Conservation (phyloP, 2,797 vertebrate species). For the Hemibagrus guttatus region DNA sequence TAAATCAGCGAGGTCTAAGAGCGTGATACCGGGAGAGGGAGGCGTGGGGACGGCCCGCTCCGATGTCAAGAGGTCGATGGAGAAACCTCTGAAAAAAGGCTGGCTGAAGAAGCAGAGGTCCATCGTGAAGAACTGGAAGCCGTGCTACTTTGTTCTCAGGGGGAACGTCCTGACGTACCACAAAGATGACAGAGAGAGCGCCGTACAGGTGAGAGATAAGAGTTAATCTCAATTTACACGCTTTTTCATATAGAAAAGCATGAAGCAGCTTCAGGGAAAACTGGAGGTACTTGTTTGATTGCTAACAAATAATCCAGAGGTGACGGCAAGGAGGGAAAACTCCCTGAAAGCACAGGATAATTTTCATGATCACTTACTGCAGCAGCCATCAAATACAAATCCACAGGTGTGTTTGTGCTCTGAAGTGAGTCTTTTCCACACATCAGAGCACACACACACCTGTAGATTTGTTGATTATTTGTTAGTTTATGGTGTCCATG, state of each 20-base stretch:
- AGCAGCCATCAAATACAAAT: neutral
- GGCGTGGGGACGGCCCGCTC: slow-evolving; percentile 56
- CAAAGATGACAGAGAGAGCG: slow-evolving; percentile 89
- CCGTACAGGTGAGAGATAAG: slow-evolving; percentile 80
- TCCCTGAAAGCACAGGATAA: neutral
- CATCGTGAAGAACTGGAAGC: slow-evolving; percentile 95
- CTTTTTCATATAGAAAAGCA: neutral
- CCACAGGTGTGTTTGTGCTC: neutral
- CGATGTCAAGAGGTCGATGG: slow-evolving; percentile 68
- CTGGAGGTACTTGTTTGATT: neutral
- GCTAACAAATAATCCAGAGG: too few species aligned
- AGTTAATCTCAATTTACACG: neutral
- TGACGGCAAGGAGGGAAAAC: neutral
- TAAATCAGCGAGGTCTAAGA: slow-evolving; percentile 83
- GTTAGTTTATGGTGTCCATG: too few species aligned
- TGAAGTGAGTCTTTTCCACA: neutral
- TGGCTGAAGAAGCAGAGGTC: slow-evolving; percentile 95
- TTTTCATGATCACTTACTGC: too few species aligned
- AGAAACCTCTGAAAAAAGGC: slow-evolving; percentile 87
- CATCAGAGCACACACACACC: too few species aligned
- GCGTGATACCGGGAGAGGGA: slow-evolving; percentile 83
- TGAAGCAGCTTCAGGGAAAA: neutral
- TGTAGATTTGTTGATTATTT: too few species aligned
- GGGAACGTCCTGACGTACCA: slow-evolving; percentile 87
- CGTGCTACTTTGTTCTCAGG: slow-evolving; percentile 87